Evolutionary conservation across 1,140 invertebrate species (phyloP).

Genomic region (Drosophila repleta): DNA sequence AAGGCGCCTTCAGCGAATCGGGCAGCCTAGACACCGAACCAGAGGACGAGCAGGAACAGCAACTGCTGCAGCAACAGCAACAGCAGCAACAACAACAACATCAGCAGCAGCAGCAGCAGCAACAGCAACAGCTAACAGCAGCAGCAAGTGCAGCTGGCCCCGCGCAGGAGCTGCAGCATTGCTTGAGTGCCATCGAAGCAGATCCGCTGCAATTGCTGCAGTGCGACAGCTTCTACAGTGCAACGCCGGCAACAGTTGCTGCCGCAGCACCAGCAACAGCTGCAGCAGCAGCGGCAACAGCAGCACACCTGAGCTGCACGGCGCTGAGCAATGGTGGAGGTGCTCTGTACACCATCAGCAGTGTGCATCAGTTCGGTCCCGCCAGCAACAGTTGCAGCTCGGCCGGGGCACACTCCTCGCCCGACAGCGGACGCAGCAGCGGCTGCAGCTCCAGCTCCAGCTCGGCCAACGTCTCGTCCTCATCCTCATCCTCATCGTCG

Average conservation of each 20-base stretch:
- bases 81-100: conserved; percentile 16
- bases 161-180: conserved; percentile 58
- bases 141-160: conserved; percentile 6
- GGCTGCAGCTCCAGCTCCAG: conserved; percentile 58
- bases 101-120: conserved; percentile 21
- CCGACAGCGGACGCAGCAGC: conserved; percentile 65
- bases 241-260: conserved; percentile 30
- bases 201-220: conserved; percentile 72
- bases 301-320: conserved; percentile 66
- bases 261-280: conserved; percentile 27
- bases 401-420: conserved; percentile 53
- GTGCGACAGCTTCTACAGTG: conserved; percentile 58
- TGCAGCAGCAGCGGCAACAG: conserved; percentile 28
- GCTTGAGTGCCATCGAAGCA: conserved; percentile 74
- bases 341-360: conserved; percentile 82
- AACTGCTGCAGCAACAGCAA: conserved; percentile 34
- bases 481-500: conserved; percentile 67
- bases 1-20: conserved; percentile 87
- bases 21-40: conserved; percentile 88
- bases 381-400: conserved; percentile 64
- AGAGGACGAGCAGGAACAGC: conserved; percentile 80
- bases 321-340: conserved; percentile 81
- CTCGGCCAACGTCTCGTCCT: conserved; percentile 64
- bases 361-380: conserved; percentile 81
- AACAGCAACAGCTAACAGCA: conserved; percentile 15